Percentiles rank a stretch among this genome's conserved stretches.
These are phyloP conservation scores for Sebastolobus alascanus DNA, from an alignment of 2,797 vertebrate genomes.

Conservation along the genomic window DNA sequence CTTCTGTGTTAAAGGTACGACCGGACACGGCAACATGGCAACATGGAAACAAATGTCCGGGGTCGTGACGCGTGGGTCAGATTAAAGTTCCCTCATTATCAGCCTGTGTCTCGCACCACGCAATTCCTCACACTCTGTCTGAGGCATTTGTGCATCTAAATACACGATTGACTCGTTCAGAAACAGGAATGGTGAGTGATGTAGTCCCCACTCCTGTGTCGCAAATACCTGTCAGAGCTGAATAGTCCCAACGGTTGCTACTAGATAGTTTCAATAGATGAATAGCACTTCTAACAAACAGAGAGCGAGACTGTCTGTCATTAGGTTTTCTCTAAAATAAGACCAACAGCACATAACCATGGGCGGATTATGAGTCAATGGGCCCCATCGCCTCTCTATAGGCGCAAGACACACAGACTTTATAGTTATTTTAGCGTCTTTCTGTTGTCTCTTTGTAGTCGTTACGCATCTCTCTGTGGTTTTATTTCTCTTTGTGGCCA, in stretches of 20 bases:
- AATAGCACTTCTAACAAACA: background rate
- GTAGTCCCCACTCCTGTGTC: background rate
- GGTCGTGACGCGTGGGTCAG: slow-evolving; percentile 52
- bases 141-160: slow-evolving; percentile 44
- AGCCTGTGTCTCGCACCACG: slow-evolving; percentile 33
- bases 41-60: slow-evolving; percentile 55
- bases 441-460: too few species aligned
- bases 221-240: slow-evolving; percentile 32
- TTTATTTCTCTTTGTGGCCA: too few species aligned
- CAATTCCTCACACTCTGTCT: slow-evolving; percentile 70
- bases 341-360: background rate
- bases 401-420: too few species aligned
- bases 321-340: background rate
- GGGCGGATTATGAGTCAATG: too few species aligned
- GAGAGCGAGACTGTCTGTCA: background rate
- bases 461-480: too few species aligned
- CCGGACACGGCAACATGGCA: slow-evolving; percentile 46
- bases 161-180: slow-evolving; percentile 8
- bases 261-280: background rate
- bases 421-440: too few species aligned
- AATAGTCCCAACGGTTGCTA: slow-evolving; percentile 15
- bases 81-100: slow-evolving; percentile 61
- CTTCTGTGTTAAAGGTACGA: slow-evolving; percentile 15
- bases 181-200: slow-evolving; percentile 28
- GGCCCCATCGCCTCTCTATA: too few species aligned